Evolutionary conservation across 2,113 vertebrate genomes (phyloP).

Genomic region (Delphinus delphis): DNA sequence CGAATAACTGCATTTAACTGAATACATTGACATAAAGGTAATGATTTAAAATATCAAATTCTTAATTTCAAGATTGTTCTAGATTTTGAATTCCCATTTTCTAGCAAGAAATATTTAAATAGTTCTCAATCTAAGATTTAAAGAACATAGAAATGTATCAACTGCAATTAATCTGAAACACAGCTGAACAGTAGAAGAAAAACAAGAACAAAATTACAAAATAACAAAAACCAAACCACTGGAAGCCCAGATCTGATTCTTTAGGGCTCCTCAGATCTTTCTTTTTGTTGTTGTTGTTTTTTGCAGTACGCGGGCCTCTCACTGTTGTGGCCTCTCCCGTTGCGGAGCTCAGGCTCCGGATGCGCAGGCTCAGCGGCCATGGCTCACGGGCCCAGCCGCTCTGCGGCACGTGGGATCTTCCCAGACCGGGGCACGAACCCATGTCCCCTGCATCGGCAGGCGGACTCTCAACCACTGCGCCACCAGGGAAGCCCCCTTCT

Average conservation of each 20-base stretch:
- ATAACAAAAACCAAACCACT: not conserved
- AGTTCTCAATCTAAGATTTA: not conserved
- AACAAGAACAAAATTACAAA: not conserved
- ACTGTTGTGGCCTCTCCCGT: no score
- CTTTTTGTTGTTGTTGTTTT: no score
- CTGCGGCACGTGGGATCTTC: no score
- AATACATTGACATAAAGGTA: not conserved
- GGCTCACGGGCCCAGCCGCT: no score
- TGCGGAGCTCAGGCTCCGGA: no score
- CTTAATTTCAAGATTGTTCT: not conserved
- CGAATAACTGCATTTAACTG: not conserved
- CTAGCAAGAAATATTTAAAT: not conserved
- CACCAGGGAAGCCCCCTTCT: not conserved
- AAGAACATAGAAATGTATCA: not conserved
- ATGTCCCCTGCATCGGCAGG: no score
- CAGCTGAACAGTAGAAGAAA: not conserved
- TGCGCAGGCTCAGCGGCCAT: no score
- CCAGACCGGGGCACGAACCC: no score
- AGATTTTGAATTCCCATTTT: not conserved
- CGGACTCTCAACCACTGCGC: no score
- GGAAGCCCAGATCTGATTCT: not conserved
- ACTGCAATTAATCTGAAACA: not conserved
- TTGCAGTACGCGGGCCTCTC: no score
- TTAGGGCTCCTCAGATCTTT: not conserved
- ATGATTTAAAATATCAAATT: not conserved